Conservation (phyloP, 2,888 invertebrate species). For the Rhagonycha fulva region DNA sequence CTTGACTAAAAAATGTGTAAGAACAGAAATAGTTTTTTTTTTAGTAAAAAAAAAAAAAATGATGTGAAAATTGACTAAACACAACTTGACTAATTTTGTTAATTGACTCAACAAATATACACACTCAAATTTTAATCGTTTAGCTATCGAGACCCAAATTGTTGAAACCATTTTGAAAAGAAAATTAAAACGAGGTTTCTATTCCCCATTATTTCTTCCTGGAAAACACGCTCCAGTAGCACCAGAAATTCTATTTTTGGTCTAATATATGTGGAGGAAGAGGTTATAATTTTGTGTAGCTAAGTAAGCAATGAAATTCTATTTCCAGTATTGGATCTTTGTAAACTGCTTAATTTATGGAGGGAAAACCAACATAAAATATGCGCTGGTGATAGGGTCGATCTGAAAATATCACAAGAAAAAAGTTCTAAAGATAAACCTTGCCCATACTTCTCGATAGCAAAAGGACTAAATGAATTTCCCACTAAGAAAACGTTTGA, state of each 20-base stretch:
- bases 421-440: not conserved
- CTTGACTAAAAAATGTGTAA: constrained; percentile 33
- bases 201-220: not conserved
- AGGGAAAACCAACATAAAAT: not conserved
- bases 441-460: not conserved
- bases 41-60: not conserved
- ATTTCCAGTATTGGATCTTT: not conserved
- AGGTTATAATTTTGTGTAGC: not conserved
- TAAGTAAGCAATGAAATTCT: not conserved
- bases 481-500: not conserved
- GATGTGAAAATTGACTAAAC: not conserved
- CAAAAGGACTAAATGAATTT: not conserved
- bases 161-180: not conserved
- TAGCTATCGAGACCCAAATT: not conserved
- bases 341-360: not conserved
- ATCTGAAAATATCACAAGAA: not conserved
- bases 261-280: not conserved
- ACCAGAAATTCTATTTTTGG: not conserved
- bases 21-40: constrained; percentile 8
- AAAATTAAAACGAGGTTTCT: not conserved
- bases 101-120: not conserved
- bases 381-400: not conserved
- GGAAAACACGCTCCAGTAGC: not conserved
- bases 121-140: not conserved
- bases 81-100: not conserved